These are phyloP conservation scores for Sprattus sprattus DNA, from an alignment of 2,113 vertebrate species.

Conservation along the genomic window DNA sequence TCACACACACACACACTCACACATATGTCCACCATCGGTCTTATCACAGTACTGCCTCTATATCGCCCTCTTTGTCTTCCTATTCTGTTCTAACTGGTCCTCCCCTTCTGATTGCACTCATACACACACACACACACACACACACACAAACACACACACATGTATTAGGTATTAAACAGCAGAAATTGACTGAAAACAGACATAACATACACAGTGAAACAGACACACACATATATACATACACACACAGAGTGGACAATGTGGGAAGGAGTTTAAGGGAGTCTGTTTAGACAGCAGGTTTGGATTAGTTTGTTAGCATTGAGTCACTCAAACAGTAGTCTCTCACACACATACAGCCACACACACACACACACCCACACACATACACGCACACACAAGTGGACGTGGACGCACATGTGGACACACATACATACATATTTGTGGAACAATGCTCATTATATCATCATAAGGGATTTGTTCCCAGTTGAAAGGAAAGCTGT, in stretches of 20 bases:
- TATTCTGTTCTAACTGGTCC: no score
- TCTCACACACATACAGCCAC: neutral
- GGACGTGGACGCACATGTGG: neutral
- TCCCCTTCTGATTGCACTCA: neutral
- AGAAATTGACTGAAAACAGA: neutral
- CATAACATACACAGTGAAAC: neutral
- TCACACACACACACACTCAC: neutral
- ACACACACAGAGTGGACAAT: neutral
- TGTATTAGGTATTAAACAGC: neutral
- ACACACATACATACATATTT: neutral
- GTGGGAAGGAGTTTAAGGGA: neutral
- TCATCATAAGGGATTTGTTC: neutral
- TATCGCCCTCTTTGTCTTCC: no score
- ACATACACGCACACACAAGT: neutral
- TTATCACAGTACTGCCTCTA: no score
- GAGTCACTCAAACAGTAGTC: conserved; percentile 22
- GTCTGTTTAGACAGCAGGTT: conserved; percentile 24
- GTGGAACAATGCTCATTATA: neutral
- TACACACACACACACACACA: conserved; percentile 4
- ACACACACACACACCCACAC: neutral
- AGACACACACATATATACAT: neutral
- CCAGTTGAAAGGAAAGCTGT: neutral
- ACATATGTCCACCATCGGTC: neutral
- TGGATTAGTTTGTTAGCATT: conserved; percentile 32
- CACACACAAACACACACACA: neutral